A percentile compares a stretch with the other conserved stretches of the same genome.
phyloP scores from a whole-genome alignment of 1,140 invertebrate species.

The Nylanderia fulva region DNA sequence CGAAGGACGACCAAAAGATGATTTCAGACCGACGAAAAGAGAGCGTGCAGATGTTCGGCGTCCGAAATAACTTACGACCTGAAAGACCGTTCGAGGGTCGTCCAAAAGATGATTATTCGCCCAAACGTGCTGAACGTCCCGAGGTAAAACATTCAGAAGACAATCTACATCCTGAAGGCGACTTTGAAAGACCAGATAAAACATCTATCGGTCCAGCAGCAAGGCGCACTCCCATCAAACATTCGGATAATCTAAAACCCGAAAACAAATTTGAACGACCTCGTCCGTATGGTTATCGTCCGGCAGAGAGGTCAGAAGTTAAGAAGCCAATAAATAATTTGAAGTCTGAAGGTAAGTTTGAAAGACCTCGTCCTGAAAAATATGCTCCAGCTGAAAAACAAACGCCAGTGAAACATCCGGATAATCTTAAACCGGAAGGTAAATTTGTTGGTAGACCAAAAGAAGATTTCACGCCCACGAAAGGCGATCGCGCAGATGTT shows the following conservation, averaged over 20 bases:
- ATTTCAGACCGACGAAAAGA: slow-evolving; percentile 66
- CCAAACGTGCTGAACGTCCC: slow-evolving; percentile 76
- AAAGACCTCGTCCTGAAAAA: slow-evolving; percentile 74
- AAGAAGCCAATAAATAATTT: slow-evolving; percentile 86
- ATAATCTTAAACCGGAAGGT: slow-evolving; percentile 87
- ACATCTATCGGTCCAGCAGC: slow-evolving; percentile 72
- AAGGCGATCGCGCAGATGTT: slow-evolving; percentile 80
- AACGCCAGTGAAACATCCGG: slow-evolving; percentile 82
- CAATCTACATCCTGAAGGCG: slow-evolving; percentile 87
- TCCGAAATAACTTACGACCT: slow-evolving; percentile 85
- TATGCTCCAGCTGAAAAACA: slow-evolving; percentile 78
- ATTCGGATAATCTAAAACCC: slow-evolving; percentile 84
- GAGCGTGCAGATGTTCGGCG: slow-evolving; percentile 82
- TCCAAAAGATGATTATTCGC: slow-evolving; percentile 62
- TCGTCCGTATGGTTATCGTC: slow-evolving; percentile 82
- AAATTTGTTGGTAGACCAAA: slow-evolving; percentile 84
- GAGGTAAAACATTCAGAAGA: slow-evolving; percentile 78
- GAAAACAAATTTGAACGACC: slow-evolving; percentile 85
- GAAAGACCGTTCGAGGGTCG: slow-evolving; percentile 88
- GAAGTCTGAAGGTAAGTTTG: slow-evolving; percentile 87
- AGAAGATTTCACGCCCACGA: slow-evolving; percentile 85
- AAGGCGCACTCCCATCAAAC: slow-evolving; percentile 80
- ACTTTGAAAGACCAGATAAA: slow-evolving; percentile 86
- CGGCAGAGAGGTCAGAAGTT: slow-evolving; percentile 71
- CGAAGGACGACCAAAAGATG: slow-evolving; percentile 78